Evolutionary conservation across 1,140 invertebrate species (phyloP), one percentile per base, ranked within the genome.

Genomic region (Caerostris darwini): DNA sequence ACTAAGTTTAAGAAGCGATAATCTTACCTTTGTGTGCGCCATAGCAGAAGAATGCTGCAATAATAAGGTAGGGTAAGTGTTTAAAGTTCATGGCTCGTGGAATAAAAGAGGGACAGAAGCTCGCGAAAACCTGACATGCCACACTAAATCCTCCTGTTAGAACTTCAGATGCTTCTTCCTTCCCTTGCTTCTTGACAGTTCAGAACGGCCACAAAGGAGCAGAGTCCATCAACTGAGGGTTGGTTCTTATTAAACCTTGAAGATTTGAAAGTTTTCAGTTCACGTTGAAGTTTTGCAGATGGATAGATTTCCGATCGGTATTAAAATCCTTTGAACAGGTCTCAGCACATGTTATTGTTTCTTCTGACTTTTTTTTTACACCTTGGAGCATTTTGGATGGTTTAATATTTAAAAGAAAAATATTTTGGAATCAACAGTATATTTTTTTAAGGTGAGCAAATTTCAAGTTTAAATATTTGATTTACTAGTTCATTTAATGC

Each of bases 71-170:
- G 53, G 83, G 54, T 56, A 85, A 54, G 57, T 71, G 7, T 86
- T 93, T 93, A 86, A 93, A 71, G 91, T 93, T 87, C 91, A 93
- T 93, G 91, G 91, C 91, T 93, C 91, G 91, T 50, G 71, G 91
- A 69, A 69, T 93, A 56, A 69, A 56, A 67, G 64, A 77, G 87
- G 53, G 59, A 17, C 54, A 92, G 56, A 14, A 57, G 58, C 53
- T 59, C 90, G 91, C 58, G 64, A 87, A 67, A 86, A 71, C 83
- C 91, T 57, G 83, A 64, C 91, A 93, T 93, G 91, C 91, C 91
- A 93, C 91, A 12, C 58, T 88, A 56, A 61, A 54, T 54, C 83
- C 83, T n/a, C 50, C 34, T 14, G 50, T 56, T 10, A 19, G 17
- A 57, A 90, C 64, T 57, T 57, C 85, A n/a, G 64, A 34, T 83